A percentile compares a stretch with the other conserved stretches of the same genome.
Evolutionary conservation across 2,113 vertebrate genomes (phyloP).

Genomic region (Galemys pyrenaicus): DNA sequence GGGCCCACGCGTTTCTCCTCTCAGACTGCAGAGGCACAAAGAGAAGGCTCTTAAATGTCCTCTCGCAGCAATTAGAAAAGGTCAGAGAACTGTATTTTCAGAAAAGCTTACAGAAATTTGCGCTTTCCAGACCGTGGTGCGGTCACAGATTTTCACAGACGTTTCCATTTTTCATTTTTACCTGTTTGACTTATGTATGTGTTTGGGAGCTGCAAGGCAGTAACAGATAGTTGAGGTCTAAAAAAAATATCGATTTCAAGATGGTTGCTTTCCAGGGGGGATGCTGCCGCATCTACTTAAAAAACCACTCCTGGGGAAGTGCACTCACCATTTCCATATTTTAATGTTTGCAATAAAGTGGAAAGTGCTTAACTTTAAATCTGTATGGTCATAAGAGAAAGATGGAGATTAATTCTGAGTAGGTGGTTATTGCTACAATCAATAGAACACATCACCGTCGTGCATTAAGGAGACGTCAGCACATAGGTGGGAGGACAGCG

Average conservation of each 20-base stretch:
- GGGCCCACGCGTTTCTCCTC: neutral
- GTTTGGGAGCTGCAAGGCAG: neutral
- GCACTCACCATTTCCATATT: neutral
- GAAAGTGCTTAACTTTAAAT: slow-evolving; percentile 29
- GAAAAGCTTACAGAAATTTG: neutral
- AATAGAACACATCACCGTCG: neutral
- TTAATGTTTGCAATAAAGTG: neutral
- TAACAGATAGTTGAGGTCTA: neutral
- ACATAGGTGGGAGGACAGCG: neutral
- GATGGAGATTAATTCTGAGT: neutral
- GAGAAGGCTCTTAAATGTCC: neutral
- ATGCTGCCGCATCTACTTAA: neutral
- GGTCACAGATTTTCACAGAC: neutral
- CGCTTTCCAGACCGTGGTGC: neutral
- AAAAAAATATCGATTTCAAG: neutral
- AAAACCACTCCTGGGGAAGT: neutral
- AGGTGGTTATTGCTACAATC: neutral
- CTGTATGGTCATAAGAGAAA: neutral
- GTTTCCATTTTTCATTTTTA: neutral
- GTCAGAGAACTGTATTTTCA: neutral
- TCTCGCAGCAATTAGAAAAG: slow-evolving; percentile 7
- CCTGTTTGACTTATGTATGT: neutral
- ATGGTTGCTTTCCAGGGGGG: neutral
- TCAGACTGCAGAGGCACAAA: neutral
- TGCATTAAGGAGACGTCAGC: neutral